These are phyloP conservation scores for Calidris pygmaea DNA, from an alignment of 2,113 vertebrate species.

Conservation along the genomic window DNA sequence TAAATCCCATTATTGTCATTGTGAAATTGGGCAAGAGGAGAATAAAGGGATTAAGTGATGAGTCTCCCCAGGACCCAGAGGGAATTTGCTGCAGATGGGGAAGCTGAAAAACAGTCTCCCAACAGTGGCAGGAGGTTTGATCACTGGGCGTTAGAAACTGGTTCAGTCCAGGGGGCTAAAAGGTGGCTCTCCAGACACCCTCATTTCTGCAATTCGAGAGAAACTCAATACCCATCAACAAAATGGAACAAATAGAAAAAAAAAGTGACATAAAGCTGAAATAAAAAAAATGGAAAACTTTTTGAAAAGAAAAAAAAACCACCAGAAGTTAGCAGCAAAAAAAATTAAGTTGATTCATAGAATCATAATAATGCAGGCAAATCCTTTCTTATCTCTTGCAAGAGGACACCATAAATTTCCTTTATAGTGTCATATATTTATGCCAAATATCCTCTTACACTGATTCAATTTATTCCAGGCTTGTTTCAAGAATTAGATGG, in stretches of 20 bases:
- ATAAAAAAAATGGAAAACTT: neutral
- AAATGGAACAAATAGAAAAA: neutral
- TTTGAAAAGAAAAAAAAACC: neutral
- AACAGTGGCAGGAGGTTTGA: neutral
- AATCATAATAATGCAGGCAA: neutral
- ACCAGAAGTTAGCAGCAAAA: neutral
- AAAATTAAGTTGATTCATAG: neutral
- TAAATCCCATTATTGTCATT: neutral
- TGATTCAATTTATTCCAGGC: slow-evolving; percentile 68
- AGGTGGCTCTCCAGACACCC: neutral
- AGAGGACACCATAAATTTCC: slow-evolving; percentile 20
- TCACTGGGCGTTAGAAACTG: neutral
- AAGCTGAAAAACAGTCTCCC: neutral
- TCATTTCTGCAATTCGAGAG: neutral
- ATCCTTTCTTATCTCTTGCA: slow-evolving; percentile 25
- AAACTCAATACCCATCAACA: neutral
- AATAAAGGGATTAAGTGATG: neutral
- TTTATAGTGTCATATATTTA: slow-evolving; percentile 49
- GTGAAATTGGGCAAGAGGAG: neutral
- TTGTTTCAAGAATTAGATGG: slow-evolving; percentile 67
- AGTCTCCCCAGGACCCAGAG: neutral
- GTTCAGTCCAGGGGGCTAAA: neutral
- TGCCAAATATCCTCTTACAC: slow-evolving; percentile 68
- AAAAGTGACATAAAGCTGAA: neutral
- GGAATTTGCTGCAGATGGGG: neutral